Evolutionary conservation across 2,113 vertebrate genomes (phyloP), one percentile per base, ranked within the genome.

Genomic region (Sander vitreus): DNA sequence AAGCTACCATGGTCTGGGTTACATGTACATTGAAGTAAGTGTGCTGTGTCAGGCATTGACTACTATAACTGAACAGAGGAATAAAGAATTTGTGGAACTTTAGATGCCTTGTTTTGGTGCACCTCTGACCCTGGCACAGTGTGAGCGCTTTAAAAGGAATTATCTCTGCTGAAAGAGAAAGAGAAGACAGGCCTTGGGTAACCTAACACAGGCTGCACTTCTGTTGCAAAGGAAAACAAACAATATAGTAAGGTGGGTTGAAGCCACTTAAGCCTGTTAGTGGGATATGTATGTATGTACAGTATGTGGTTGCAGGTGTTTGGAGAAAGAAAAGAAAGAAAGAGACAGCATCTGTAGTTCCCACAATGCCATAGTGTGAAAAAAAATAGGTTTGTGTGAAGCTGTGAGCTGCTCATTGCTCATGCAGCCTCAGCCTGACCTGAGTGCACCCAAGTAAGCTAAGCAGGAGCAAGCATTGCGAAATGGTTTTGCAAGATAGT

Each of bases 401-500:
- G 73, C 58, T 80, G 83, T 79, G 78, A 89, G 83, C 80, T 71
- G 55, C 73, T 88, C 66, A 80, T 89, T 86, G 80, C 33, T 33
- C 33, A 33, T 6, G 79, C 85, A 88, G 84, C 66, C 60, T 79
- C 78, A 51, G 85, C 43, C 68, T 91, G 88, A 92, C 91, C 89
- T 21, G 21, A 81, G 84, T 66, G 85, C 84, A 85, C 77, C 77
- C 58, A 71, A 81, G 80, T 77, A 55, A 85, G 85, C 12, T 51
- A 67, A 77, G 86, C 69, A 82, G 81, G 83, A 89, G 88, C 75
- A 9, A 73, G 87, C 74, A 47, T 93, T 94, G 91, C 70, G 70
- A 94, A 95, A 94, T 60, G 80, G 45, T 94, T 94, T 93, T 92
- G 91, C 91, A 94, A 94, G 91, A 95, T 85, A 93, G 90, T 23